phyloP scores from a whole-genome alignment of 1,140 invertebrate genomes.

The Drosophila paulistorum region DNA sequence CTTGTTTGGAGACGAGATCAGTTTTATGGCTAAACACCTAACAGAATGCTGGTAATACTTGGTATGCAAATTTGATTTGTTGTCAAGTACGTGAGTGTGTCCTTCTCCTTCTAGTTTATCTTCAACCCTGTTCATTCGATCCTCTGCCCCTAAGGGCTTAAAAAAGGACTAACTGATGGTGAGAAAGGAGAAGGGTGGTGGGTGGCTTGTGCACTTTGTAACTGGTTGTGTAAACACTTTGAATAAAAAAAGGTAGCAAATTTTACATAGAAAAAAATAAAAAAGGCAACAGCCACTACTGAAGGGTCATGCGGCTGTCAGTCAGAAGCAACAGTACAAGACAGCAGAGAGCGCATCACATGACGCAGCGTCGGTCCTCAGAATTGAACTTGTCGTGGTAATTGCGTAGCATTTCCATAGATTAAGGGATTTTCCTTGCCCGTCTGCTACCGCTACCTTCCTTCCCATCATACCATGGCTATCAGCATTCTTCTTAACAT shows the following conservation, averaged over 20 bases:
- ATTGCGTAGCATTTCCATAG: constrained; percentile 82
- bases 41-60: constrained; percentile 63
- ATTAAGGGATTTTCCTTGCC: constrained; percentile 79
- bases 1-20: neutral
- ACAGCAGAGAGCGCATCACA: constrained; percentile 52
- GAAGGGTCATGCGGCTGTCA: constrained; percentile 68
- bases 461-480: neutral
- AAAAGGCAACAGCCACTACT: constrained; percentile 21
- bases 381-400: constrained; percentile 75
- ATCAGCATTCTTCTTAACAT: constrained; percentile 31
- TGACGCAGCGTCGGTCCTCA: constrained; percentile 40
- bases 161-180: constrained; percentile 30
- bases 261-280: constrained; percentile 5
- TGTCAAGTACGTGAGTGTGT: constrained; percentile 65
- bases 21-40: neutral
- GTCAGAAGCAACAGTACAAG: constrained; percentile 24
- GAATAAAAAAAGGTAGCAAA: constrained; percentile 30
- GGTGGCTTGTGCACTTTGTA: constrained; percentile 79
- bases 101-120: neutral
- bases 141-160: constrained; percentile 1
- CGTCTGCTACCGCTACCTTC: constrained; percentile 6
- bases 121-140: neutral
- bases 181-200: constrained; percentile 12
- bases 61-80: constrained; percentile 81
- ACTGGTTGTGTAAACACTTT: constrained; percentile 79